A percentile compares a stretch with the other conserved stretches of the same genome.
These are phyloP conservation scores for Drosophila sp. DNA, from an alignment of 1,140 invertebrate species.

Conservation along the genomic window DNA sequence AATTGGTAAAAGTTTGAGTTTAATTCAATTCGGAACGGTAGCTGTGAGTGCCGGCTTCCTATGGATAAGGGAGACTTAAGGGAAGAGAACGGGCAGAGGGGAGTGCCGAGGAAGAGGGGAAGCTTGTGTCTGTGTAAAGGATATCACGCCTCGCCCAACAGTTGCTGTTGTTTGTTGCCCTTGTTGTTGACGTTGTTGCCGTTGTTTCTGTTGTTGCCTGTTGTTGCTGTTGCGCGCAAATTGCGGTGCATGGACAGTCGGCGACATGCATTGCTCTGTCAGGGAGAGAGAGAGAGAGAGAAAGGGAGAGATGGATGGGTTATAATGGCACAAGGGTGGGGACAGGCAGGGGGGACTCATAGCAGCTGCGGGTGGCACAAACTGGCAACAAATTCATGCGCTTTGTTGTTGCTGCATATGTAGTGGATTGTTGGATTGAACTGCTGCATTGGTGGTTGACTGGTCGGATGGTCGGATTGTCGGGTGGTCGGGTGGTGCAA, in stretches of 20 bases:
- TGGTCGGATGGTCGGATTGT: neutral
- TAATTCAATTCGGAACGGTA: conserved; percentile 84
- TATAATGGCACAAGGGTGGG: neutral
- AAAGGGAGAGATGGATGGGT: conserved; percentile 16
- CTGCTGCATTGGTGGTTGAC: conserved; percentile 10
- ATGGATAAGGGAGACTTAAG: conserved; percentile 56
- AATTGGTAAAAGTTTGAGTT: conserved; percentile 84
- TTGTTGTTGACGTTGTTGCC: conserved; percentile 17
- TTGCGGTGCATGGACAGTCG: conserved; percentile 76
- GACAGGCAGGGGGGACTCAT: neutral
- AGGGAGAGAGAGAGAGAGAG: neutral
- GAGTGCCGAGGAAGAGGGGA: neutral
- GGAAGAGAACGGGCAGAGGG: conserved; percentile 3
- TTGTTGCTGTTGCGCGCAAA: conserved; percentile 61
- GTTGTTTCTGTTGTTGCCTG: too few species aligned
- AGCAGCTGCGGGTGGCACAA: conserved; percentile 48
- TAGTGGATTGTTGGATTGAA: conserved; percentile 42
- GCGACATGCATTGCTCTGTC: conserved; percentile 23
- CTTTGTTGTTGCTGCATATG: conserved; percentile 68
- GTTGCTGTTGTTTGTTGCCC: conserved; percentile 33
- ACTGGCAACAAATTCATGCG: conserved; percentile 62
- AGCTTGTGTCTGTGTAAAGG: conserved; percentile 65
- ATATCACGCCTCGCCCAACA: conserved; percentile 68
- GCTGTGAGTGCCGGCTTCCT: conserved; percentile 83
- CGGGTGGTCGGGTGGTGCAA: conserved; percentile 10